phyloP scores from a whole-genome alignment of 1,140 invertebrate genomes.

The Triops cancriformis region DNA sequence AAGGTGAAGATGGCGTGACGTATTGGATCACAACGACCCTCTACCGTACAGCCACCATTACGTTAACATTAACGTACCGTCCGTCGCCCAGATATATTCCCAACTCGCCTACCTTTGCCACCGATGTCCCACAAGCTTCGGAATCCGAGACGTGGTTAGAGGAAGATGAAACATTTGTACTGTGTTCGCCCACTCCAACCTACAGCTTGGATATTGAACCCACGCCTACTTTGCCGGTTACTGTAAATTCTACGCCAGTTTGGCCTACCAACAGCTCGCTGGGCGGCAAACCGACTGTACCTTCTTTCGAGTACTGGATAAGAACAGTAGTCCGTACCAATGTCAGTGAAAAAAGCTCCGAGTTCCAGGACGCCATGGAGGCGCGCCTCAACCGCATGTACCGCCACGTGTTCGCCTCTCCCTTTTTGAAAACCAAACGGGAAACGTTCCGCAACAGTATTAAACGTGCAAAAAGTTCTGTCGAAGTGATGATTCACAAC shows the following conservation, averaged over 20 bases:
- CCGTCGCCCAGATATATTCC: background rate
- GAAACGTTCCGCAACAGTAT: background rate
- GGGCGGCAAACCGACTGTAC: background rate
- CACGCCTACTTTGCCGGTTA: background rate
- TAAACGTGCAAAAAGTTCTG: background rate
- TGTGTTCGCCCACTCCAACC: background rate
- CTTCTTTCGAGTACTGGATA: constrained; percentile 18
- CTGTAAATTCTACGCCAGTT: background rate
- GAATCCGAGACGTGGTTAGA: constrained; percentile 14
- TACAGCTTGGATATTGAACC: background rate
- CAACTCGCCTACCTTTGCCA: background rate
- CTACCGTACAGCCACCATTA: constrained; percentile 20
- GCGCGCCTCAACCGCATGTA: constrained; percentile 16
- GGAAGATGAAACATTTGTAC: constrained; percentile 5
- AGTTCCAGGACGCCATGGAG: constrained; percentile 16
- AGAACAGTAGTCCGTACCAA: constrained; percentile 22
- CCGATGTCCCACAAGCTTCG: background rate
- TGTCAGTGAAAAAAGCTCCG: background rate
- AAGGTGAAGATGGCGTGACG: constrained; percentile 22
- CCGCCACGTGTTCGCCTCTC: background rate
- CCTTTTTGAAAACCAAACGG: background rate
- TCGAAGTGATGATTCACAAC: constrained; percentile 21
- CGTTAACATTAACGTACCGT: constrained; percentile 14
- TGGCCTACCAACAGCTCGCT: background rate
- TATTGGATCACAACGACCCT: constrained; percentile 27